These are phyloP conservation scores for Saccostrea echinata DNA, from an alignment of 1,140 invertebrate species.

Conservation along the genomic window DNA sequence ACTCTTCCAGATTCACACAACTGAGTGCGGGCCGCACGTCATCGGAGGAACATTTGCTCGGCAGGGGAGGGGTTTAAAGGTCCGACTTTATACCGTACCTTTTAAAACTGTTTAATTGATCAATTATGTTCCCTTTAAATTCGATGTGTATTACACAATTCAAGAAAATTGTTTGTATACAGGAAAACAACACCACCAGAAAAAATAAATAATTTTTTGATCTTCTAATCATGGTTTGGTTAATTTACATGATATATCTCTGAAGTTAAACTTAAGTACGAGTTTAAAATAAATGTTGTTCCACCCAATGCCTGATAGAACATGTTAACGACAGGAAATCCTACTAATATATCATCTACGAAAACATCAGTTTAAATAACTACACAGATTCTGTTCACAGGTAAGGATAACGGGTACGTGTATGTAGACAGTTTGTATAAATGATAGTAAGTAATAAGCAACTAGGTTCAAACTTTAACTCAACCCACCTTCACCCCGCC, in stretches of 20 bases:
- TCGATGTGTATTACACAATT: not conserved
- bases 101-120: slow-evolving; percentile 1
- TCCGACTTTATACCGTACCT: not conserved
- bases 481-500: too few relatives aligned
- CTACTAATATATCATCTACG: too few relatives aligned
- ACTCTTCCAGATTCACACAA: not conserved
- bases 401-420: too few relatives aligned
- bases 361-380: too few relatives aligned
- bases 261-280: too few relatives aligned
- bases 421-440: too few relatives aligned
- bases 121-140: not conserved
- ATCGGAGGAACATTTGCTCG: not conserved
- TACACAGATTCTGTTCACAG: too few relatives aligned
- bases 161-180: not conserved
- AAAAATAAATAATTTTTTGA: not conserved
- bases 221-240: not conserved
- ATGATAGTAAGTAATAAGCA: too few relatives aligned
- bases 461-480: too few relatives aligned
- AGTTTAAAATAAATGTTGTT: too few relatives aligned
- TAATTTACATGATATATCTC: not conserved
- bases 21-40: not conserved
- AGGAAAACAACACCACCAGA: not conserved
- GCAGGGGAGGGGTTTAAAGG: not conserved
- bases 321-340: too few relatives aligned
- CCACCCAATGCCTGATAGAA: too few relatives aligned